phyloP scores from a whole-genome alignment of 2,113 vertebrate genomes.

The Orcinus orca region DNA sequence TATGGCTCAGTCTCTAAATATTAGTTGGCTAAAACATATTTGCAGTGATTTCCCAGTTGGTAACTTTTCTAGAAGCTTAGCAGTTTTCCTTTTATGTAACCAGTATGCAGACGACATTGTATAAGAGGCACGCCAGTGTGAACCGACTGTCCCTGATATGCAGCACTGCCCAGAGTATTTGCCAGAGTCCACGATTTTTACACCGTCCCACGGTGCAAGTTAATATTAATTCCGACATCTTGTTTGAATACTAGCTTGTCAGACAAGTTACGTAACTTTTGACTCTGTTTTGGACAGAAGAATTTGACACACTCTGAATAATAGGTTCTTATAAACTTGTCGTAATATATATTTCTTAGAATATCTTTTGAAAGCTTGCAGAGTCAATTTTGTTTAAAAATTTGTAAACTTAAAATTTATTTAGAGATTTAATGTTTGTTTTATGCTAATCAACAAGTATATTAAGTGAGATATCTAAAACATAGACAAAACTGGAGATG shows the following conservation, averaged over 20 bases:
- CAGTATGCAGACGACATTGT: background rate
- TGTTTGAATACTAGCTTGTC: background rate
- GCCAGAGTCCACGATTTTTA: background rate
- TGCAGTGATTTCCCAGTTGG: conserved; percentile 29
- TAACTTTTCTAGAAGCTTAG: conserved; percentile 4
- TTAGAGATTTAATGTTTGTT: conserved; percentile 16
- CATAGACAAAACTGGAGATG: background rate
- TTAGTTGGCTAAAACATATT: conserved; percentile 39
- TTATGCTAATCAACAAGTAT: background rate
- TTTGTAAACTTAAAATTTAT: background rate
- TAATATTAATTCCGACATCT: background rate
- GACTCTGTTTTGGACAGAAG: background rate
- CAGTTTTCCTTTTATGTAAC: background rate
- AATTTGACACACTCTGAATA: background rate
- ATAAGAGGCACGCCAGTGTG: background rate
- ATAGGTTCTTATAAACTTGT: background rate
- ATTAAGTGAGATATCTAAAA: conserved; percentile 16
- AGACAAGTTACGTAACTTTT: background rate
- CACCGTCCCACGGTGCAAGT: background rate
- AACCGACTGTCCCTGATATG: accelerated
- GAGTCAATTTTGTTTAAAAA: background rate
- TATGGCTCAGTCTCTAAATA: background rate
- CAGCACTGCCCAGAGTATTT: background rate
- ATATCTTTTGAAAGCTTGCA: background rate
- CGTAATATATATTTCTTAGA: background rate